A percentile compares a stretch with the other conserved stretches of the same genome.
Evolutionary conservation across 1,140 invertebrate genomes (phyloP).

Genomic region (Drosophila pseudoananassae): DNA sequence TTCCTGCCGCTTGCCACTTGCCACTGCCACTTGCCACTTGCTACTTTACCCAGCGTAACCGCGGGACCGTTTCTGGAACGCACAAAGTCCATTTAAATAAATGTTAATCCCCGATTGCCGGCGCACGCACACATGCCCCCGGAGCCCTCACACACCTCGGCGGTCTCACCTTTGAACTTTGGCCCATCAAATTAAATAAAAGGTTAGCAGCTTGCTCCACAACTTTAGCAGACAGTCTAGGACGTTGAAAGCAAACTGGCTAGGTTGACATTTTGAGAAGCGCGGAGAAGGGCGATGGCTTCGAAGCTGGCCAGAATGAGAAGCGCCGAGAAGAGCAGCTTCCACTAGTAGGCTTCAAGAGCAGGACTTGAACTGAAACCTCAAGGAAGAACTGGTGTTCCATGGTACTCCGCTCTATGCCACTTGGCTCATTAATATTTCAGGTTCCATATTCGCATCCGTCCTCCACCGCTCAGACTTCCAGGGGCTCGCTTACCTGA

Average conservation of each 20-base stretch:
- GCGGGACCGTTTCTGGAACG: conserved; percentile 28
- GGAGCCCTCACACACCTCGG: background rate
- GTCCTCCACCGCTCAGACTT: background rate
- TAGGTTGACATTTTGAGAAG: background rate
- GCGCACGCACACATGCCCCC: conserved; percentile 15
- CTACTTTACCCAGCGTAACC: background rate
- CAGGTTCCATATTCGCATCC: conserved; percentile 54
- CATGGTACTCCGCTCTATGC: conserved; percentile 35
- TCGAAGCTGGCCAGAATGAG: too few species aligned
- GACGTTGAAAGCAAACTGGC: background rate
- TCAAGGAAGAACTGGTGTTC: conserved; percentile 50
- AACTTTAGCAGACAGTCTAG: conserved; percentile 9
- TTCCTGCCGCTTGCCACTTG: background rate
- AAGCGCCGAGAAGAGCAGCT: too few species aligned
- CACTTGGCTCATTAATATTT: conserved; percentile 54
- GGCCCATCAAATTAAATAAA: conserved; percentile 74
- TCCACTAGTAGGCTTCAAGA: too few species aligned
- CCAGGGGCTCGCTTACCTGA: conserved; percentile 20
- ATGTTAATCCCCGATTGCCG: conserved; percentile 50
- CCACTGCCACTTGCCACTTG: too few species aligned
- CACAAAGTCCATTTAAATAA: conserved; percentile 71
- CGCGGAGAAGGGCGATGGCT: background rate
- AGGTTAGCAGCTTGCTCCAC: conserved; percentile 49
- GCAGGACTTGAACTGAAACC: conserved; percentile 29
- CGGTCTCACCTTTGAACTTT: conserved; percentile 70